Base-by-base conservation (phyloP, 2,888 invertebrate genomes). In the Plagiodera versicolora region DNA sequence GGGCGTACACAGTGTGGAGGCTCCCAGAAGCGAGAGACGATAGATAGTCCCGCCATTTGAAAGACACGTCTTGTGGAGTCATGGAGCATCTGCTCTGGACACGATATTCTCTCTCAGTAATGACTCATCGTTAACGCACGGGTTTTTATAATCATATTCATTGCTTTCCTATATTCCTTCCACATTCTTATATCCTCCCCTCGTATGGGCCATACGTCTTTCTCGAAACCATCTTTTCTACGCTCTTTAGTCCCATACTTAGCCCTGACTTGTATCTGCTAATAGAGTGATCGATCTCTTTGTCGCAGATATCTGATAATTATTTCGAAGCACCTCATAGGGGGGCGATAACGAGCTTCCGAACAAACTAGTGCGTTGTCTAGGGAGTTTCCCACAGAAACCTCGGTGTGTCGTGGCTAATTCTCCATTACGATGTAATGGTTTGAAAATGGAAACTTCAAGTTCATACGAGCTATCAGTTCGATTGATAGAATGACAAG, bases 201-300 rank as follows among this genome's bases (percentile, higher is more conserved):
- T 53, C 14, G 14, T 11, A n/a, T 39, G 14, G 14, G 9, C 44
- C 14, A 19, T 52, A 9, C 18, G 35, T 51, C 35, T 28, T 18
- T 30, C 35, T 30, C 18, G 32, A 44, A 45, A 53, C 44, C 24
- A 44, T 44, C 16, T 35, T 5, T n/a, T 53, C 14, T 64, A 58
- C 47, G 30, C 61, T 57, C 4, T 53, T 19, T 53, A 54, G 62
- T 68, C 68, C 46, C 54, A 51, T 60, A 68, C 67, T 44, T 58
- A 54, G 52, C 47, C 18, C 18, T 48, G 24, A 47, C 50, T 53
- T 19, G 49, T 50, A 32, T 44, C 44, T 24, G 44, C 61, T 61
- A 57, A 61, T 56, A 50, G 50, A 45, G 35, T 61, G 61, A 61
- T 61, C 48, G 61, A 61, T 61, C 55, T 49, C 53, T 32, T 48